Conservation (phyloP, 2,888 invertebrate species). For the Pammene fasciana region DNA sequence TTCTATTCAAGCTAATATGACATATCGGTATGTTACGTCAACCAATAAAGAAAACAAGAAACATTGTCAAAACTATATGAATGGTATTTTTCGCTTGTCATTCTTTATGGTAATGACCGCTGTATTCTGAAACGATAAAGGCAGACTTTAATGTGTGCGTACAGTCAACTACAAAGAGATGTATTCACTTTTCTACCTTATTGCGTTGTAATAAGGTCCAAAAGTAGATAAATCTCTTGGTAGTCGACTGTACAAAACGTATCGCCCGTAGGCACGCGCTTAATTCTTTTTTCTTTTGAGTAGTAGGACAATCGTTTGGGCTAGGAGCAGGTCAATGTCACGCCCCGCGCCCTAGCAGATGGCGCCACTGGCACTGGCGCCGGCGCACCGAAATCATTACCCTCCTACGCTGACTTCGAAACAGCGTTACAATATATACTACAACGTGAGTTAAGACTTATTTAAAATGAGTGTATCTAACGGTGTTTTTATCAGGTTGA, state of each 20-base stretch:
- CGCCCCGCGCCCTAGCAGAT: slow-evolving; percentile 52
- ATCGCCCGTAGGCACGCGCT: neutral
- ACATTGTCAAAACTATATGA: slow-evolving; percentile 34
- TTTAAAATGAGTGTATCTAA: neutral
- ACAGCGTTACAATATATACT: neutral
- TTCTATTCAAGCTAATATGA: neutral
- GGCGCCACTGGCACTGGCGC: slow-evolving; percentile 51
- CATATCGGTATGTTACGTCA: slow-evolving; percentile 2
- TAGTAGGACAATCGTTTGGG: slow-evolving; percentile 30
- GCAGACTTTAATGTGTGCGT: neutral
- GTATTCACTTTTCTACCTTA: too few species aligned
- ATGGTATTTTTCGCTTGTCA: slow-evolving; percentile 29
- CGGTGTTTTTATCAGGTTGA: slow-evolving; percentile 38
- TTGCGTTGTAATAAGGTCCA: too few species aligned
- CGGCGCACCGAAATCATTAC: slow-evolving; percentile 33
- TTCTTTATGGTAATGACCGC: slow-evolving; percentile 31
- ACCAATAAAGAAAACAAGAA: slow-evolving; percentile 22
- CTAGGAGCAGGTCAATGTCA: slow-evolving; percentile 53
- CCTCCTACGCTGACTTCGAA: neutral
- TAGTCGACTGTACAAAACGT: neutral
- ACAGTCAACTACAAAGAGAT: too few species aligned
- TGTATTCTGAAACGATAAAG: slow-evolving; percentile 5
- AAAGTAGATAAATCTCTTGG: too few species aligned
- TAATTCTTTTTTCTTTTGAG: slow-evolving; percentile 9
- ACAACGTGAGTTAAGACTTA: slow-evolving; percentile 3